A percentile compares a stretch with the other conserved stretches of the same genome.
phyloP scores from a whole-genome alignment of 2,113 vertebrate genomes.

The Dipodomys stephensi region DNA sequence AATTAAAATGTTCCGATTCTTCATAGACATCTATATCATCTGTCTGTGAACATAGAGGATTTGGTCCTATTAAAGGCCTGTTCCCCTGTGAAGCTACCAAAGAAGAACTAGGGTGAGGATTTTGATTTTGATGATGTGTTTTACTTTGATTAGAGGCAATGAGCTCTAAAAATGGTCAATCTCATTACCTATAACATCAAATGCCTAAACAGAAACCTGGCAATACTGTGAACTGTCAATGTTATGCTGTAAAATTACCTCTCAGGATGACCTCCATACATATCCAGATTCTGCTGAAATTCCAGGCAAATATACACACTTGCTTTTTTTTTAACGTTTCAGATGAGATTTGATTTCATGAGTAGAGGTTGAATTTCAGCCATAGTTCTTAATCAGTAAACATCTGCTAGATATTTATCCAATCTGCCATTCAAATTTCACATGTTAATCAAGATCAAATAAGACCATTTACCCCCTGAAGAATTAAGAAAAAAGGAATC shows the following conservation, averaged over 20 bases:
- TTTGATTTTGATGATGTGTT: conserved; percentile 20
- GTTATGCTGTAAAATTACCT: neutral
- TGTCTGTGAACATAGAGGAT: neutral
- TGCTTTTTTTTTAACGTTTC: neutral
- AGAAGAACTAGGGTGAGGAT: neutral
- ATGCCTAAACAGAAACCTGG: neutral
- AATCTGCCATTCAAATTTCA: neutral
- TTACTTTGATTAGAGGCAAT: neutral
- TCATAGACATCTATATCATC: neutral
- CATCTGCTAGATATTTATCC: neutral
- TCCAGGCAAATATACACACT: neutral
- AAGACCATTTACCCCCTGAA: neutral
- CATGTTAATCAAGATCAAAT: neutral
- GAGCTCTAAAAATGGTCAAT: neutral
- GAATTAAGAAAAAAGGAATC: neutral
- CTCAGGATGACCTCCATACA: neutral
- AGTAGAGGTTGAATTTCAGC: neutral
- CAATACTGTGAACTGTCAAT: neutral
- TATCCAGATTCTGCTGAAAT: neutral
- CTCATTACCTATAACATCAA: neutral
- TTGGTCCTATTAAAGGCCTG: no score
- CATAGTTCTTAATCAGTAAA: neutral
- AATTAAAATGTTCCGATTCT: neutral
- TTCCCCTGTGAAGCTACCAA: neutral
- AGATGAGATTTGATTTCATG: neutral